Conservation (phyloP, 2,888 invertebrate species). For the Cryptosula pallasiana region DNA sequence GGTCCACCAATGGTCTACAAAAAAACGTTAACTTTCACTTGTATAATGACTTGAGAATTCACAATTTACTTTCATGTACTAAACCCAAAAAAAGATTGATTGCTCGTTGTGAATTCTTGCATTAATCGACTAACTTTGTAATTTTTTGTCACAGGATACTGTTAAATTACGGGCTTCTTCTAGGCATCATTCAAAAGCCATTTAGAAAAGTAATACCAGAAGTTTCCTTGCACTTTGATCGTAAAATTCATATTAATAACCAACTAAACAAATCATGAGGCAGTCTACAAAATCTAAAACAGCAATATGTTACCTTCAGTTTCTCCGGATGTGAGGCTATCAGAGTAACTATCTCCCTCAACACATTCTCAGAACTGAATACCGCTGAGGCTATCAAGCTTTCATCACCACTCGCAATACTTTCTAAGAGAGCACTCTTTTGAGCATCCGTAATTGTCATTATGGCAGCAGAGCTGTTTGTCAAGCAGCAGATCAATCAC, state of each 20-base stretch:
- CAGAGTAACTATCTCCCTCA: background rate
- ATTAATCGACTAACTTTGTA: no score
- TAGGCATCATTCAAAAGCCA: no score
- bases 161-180: no score
- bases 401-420: background rate
- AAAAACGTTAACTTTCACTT: background rate
- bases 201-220: background rate
- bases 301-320: background rate
- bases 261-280: no score
- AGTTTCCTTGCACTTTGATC: background rate
- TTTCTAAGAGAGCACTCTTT: background rate
- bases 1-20: constrained; percentile 14
- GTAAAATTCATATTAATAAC: background rate
- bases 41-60: no score
- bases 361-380: constrained; percentile 2
- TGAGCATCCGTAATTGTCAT: constrained; percentile 3
- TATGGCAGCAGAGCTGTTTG: no score
- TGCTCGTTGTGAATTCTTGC: no score
- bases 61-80: no score
- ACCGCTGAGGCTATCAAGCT: background rate
- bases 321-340: constrained; percentile 1
- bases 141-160: no score
- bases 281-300: no score
- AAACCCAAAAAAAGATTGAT: no score
- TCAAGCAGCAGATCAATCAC: no score